These are phyloP conservation scores for Candidula unifasciata DNA, from an alignment of 2,888 invertebrate genomes.

Conservation along the genomic window DNA sequence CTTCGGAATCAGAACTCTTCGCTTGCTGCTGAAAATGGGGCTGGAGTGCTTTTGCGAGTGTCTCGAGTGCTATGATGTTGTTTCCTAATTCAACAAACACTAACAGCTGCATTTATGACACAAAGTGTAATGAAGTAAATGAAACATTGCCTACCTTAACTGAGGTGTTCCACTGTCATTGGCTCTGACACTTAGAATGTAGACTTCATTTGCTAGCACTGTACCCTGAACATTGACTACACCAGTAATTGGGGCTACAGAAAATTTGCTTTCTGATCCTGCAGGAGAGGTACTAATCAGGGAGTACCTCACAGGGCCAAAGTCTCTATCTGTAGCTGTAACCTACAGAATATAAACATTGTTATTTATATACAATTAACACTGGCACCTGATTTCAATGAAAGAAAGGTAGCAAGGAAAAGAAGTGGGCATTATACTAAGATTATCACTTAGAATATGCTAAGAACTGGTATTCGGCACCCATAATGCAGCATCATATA, in stretches of 20 bases:
- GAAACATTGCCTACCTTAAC: slow-evolving; percentile 28
- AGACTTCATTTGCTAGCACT: slow-evolving; percentile 41
- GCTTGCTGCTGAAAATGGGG: no score
- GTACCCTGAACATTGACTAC: slow-evolving; percentile 30
- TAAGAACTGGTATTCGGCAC: no score
- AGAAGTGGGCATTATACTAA: no score
- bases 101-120: no score
- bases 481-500: no score
- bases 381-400: not conserved
- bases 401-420: no score
- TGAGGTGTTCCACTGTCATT: slow-evolving; percentile 44
- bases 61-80: no score
- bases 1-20: no score
- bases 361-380: not conserved
- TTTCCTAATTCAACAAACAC: no score
- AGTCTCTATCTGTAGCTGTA: slow-evolving; percentile 40
- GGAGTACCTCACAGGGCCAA: slow-evolving; percentile 4
- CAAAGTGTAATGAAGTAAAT: no score
- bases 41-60: no score
- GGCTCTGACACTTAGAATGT: slow-evolving; percentile 17
- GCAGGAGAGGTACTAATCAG: slow-evolving; percentile 21
- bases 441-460: no score
- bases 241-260: not conserved
- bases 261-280: slow-evolving; percentile 6
- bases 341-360: slow-evolving; percentile 2